Conservation (phyloP, 2,113 vertebrate genomes). For the Ceyx margarethae region DNA sequence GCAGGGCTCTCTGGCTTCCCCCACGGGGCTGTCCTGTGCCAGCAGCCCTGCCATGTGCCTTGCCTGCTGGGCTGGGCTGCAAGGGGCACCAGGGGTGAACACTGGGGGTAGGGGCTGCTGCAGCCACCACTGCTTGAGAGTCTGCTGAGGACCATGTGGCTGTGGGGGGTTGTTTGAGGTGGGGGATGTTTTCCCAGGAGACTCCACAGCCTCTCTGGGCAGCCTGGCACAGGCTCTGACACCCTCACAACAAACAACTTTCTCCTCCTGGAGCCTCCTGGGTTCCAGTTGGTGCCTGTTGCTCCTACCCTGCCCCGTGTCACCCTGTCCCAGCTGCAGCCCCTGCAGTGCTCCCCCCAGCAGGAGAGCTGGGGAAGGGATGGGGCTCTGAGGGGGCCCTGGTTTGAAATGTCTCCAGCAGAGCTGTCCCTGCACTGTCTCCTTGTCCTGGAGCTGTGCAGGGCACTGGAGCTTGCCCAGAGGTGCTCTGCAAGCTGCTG, state of each 20-base stretch:
- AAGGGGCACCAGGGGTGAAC: neutral
- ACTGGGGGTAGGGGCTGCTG: neutral
- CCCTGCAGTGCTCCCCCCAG: too few relatives aligned
- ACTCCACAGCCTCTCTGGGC: too few relatives aligned
- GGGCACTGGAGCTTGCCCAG: rapidly evolving
- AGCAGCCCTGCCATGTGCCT: neutral
- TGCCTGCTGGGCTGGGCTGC: neutral
- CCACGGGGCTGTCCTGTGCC: neutral
- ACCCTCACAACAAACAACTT: neutral
- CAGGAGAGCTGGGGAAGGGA: neutral
- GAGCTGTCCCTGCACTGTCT: neutral
- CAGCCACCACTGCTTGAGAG: neutral
- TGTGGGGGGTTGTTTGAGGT: neutral
- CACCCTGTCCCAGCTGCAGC: too few relatives aligned
- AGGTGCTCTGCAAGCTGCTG: neutral
- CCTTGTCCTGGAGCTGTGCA: neutral
- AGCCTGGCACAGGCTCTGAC: neutral
- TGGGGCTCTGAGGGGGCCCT: neutral
- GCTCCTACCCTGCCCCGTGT: too few relatives aligned
- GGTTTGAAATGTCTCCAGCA: neutral
- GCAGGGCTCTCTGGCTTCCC: rapidly evolving
- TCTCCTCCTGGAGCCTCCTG: neutral
- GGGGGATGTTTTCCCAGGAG: neutral
- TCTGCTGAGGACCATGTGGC: rapidly evolving
- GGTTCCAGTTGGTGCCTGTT: too few relatives aligned